Conservation (phyloP, 2,797 vertebrate species). For the Sphenodon punctatus region DNA sequence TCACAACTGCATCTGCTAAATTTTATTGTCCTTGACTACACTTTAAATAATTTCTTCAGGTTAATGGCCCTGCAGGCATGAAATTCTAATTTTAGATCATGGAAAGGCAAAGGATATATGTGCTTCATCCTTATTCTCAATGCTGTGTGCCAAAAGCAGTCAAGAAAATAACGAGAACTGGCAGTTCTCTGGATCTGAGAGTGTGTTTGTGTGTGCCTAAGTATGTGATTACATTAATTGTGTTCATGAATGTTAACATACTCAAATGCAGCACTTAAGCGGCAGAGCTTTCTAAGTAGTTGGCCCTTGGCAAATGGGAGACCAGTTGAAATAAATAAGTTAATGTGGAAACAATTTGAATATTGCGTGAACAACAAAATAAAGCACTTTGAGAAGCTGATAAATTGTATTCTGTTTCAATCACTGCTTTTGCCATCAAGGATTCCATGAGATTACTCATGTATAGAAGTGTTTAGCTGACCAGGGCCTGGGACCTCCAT, state of each 20-base stretch:
- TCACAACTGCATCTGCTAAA: background rate
- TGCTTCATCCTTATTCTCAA: background rate
- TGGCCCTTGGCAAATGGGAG: background rate
- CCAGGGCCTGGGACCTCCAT: too few relatives aligned
- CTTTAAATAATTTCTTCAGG: background rate
- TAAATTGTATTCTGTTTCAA: too few relatives aligned
- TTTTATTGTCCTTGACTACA: background rate
- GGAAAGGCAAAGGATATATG: background rate
- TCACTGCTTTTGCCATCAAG: too few relatives aligned
- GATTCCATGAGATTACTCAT: too few relatives aligned
- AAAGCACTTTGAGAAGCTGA: background rate
- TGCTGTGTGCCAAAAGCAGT: constrained; percentile 19
- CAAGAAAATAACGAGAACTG: background rate
- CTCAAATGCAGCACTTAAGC: constrained; percentile 18
- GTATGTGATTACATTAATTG: background rate
- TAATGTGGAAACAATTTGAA: background rate
- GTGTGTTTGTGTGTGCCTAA: background rate
- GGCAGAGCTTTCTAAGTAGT: background rate
- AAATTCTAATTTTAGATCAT: background rate
- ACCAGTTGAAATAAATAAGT: background rate
- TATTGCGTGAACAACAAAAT: background rate
- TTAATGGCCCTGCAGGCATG: constrained; percentile 16
- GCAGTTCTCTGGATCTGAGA: background rate
- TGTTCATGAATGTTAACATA: background rate
- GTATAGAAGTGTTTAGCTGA: too few relatives aligned